Conservation (phyloP, 2,797 vertebrate species). For the Hydrocynus forskahlii region DNA sequence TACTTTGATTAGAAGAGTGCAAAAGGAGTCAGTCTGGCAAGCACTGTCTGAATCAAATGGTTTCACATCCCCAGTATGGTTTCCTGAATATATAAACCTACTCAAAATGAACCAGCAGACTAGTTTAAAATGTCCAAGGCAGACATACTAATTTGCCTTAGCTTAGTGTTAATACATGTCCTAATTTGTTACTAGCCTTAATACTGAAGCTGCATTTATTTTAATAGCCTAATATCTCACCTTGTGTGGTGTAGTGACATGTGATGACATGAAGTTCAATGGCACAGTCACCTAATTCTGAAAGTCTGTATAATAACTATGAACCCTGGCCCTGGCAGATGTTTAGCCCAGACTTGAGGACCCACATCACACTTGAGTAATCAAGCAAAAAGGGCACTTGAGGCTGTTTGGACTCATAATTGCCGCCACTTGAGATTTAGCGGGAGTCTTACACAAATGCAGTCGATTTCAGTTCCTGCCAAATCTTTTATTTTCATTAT, state of each 20-base stretch:
- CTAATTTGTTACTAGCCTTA: too few relatives aligned
- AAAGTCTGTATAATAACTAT: neutral
- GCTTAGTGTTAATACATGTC: neutral
- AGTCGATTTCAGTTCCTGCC: too few relatives aligned
- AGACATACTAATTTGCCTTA: neutral
- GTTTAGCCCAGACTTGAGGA: neutral
- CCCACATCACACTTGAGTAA: neutral
- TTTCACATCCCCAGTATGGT: neutral
- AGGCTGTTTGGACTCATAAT: neutral
- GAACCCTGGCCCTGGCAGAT: neutral
- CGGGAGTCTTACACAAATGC: neutral
- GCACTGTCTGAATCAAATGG: neutral
- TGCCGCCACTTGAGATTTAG: neutral
- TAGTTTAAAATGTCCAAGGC: neutral
- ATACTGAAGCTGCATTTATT: neutral
- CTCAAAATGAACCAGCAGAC: neutral
- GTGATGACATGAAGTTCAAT: neutral
- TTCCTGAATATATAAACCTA: neutral
- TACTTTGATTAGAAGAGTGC: neutral
- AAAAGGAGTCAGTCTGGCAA: neutral
- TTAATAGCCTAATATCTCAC: neutral
- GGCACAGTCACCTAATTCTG: neutral
- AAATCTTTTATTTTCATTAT: conserved; percentile 2
- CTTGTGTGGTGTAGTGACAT: neutral
- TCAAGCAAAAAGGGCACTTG: neutral